phyloP scores from a whole-genome alignment of 2,113 vertebrate genomes.

The Mastomys coucha region DNA sequence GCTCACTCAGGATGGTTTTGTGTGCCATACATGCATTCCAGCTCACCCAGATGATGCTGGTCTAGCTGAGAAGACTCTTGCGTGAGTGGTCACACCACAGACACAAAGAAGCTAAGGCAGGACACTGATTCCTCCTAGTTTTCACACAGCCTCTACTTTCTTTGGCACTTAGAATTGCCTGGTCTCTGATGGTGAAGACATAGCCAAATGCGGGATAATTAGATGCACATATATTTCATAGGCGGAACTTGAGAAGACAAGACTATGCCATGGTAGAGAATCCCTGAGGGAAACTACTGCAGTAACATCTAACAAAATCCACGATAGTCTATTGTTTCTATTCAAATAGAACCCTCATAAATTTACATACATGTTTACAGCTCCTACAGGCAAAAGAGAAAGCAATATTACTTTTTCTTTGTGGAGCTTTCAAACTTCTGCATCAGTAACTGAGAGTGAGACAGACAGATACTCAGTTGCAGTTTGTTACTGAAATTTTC shows the following conservation, averaged over 20 bases:
- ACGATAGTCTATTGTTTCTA: not conserved
- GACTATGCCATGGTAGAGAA: not conserved
- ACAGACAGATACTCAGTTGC: not conserved
- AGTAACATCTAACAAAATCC: not conserved
- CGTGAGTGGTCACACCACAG: not conserved
- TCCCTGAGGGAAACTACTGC: not conserved
- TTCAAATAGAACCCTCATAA: not conserved
- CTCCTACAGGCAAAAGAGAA: not conserved
- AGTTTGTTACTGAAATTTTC: not conserved
- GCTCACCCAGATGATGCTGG: not conserved
- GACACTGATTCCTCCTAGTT: not conserved
- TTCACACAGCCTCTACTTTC: not conserved
- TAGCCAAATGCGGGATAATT: not conserved
- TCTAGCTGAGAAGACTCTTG: not conserved
- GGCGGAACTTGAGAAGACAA: not conserved
- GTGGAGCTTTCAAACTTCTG: not conserved
- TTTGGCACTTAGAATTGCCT: not conserved
- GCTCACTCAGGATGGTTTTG: not conserved
- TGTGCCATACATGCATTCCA: not conserved
- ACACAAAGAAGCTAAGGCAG: not conserved
- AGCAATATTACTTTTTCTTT: not conserved
- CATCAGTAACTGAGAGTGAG: not conserved
- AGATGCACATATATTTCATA: not conserved
- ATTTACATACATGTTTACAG: not conserved
- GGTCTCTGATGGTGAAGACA: not conserved